phyloP scores from a whole-genome alignment of 1,140 invertebrate species.

The Bombus pyrosoma region DNA sequence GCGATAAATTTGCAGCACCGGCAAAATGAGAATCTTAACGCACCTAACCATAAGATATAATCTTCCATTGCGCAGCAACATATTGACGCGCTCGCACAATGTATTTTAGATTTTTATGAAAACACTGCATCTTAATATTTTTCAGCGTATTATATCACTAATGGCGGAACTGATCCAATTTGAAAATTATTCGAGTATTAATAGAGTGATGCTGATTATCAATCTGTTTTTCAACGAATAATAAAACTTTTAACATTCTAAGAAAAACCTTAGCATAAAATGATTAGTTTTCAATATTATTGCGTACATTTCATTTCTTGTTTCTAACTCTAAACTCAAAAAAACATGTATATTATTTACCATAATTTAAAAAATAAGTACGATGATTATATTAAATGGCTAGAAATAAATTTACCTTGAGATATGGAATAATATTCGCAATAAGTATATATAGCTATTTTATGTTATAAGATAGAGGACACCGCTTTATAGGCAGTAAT shows the following conservation, averaged over 20 bases:
- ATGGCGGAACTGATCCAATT: background rate
- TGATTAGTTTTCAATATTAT: no score
- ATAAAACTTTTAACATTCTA: no score
- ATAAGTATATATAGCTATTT: background rate
- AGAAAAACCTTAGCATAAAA: no score
- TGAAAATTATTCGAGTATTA: background rate
- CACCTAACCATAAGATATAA: constrained; percentile 40
- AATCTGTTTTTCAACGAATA: background rate
- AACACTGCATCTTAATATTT: no score
- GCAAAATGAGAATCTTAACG: constrained; percentile 56
- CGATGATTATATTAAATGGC: background rate
- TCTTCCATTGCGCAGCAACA: constrained; percentile 33
- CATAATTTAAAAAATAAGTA: background rate
- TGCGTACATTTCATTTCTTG: no score
- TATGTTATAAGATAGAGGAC: background rate
- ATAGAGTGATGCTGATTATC: background rate
- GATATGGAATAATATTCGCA: background rate
- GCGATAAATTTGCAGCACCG: constrained; percentile 56
- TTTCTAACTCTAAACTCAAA: no score
- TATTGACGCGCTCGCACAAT: background rate
- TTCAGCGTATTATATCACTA: background rate
- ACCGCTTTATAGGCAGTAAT: background rate
- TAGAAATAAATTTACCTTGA: background rate
- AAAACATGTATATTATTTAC: background rate
- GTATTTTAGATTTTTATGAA: background rate